These are phyloP conservation scores for Rhopalosiphum maidis DNA, from an alignment of 1,140 invertebrate species.

Conservation along the genomic window DNA sequence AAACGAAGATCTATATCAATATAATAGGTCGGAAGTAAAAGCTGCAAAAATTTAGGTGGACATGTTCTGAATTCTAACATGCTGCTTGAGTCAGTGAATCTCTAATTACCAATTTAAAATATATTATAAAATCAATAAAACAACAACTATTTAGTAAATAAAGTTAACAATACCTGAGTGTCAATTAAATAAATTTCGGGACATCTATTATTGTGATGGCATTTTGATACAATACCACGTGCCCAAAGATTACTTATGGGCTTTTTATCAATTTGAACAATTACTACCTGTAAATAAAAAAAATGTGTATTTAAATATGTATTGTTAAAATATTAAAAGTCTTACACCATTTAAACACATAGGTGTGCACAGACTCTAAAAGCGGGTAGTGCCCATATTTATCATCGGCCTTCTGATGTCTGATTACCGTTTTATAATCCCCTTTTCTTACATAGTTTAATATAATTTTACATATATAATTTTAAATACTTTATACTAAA, in stretches of 20 bases:
- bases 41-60: background rate
- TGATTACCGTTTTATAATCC: too few relatives aligned
- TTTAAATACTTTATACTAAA: too few relatives aligned
- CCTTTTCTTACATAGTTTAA: too few relatives aligned
- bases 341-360: too few relatives aligned
- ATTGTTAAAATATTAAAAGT: too few relatives aligned
- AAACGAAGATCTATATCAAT: conserved; percentile 5
- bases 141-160: background rate
- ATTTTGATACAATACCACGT: conserved; percentile 27
- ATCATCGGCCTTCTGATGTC: too few relatives aligned
- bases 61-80: background rate
- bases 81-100: background rate
- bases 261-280: background rate
- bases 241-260: background rate
- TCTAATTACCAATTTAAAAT: background rate
- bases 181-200: conserved; percentile 43
- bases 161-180: background rate
- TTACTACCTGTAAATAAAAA: conserved; percentile 13
- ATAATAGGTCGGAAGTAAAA: conserved; percentile 9
- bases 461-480: too few relatives aligned
- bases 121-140: background rate
- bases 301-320: too few relatives aligned
- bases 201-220: too few relatives aligned
- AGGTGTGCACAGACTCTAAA: too few relatives aligned
- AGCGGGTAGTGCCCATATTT: too few relatives aligned